Base-by-base conservation (phyloP, 2,888 invertebrate genomes). In the Ectropis crepuscularia region DNA sequence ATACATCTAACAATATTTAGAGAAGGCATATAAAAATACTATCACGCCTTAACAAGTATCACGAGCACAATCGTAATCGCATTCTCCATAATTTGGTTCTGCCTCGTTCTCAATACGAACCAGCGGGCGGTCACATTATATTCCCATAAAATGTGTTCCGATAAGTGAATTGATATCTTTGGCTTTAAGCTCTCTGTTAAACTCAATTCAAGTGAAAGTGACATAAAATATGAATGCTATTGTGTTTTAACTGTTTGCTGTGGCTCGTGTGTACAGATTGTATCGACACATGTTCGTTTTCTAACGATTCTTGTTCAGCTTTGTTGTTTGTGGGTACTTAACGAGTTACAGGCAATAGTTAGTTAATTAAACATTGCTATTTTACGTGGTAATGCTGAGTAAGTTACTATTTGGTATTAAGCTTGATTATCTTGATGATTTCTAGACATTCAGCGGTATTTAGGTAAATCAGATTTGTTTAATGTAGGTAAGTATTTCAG, bases 141-240 rank as follows among this genome's bases (percentile, higher is more conserved):
- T 54, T 55, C 57, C 62, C 36, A 67, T 69, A 67, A 66, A 67
- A 58, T 55, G 53, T 53, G 45, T 61, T 57, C 62, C 64, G 64
- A 67, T 69, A 67, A 67, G 62, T 60, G 61, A 59, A 66, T 49
- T 53, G 64, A 68, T 65, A 58, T 28, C 37, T 54, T 55, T 61
- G 48, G 16, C 45, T 42, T 54, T 61, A 53, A 50, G 42, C 53
- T 46, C 60, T 11, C 36, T 53, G 57, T 67, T 68, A 60, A 69
- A 65, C 62, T 64, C 63, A 64, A 68, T 70, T 62, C 49, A 38
- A 62, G 65, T 64, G 68, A 68, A 70, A 70, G 70, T 68, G 46
- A 54, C 54, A 49, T 63, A 58, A 62, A 61, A 53, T 62, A 46
- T 55, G 38, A 37, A 28, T 28, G 37, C 38, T 55, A n/a, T 37